Evolutionary conservation across 2,888 invertebrate species (phyloP).

Genomic region (Drosophila nr. perissopoda): DNA sequence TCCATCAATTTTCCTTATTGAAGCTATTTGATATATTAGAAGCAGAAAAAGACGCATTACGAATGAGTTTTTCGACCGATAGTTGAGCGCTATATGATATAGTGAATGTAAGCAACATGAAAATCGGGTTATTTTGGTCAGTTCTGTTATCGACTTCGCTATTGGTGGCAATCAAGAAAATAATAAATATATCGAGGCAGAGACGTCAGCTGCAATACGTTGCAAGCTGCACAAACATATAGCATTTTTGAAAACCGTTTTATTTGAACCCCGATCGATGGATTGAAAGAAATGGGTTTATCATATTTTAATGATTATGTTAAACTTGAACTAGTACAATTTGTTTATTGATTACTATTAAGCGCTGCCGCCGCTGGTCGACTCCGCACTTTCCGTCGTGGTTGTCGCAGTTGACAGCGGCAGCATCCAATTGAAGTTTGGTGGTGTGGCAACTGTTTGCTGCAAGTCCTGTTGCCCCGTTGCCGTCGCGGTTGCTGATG

Average conservation of each 20-base stretch:
- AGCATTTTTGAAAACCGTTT: background rate
- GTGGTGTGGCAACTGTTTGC: slow-evolving; percentile 19
- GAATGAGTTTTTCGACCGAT: background rate
- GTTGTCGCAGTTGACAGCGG: slow-evolving; percentile 30
- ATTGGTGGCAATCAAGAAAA: background rate
- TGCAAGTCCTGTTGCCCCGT: slow-evolving; percentile 36
- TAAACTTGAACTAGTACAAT: slow-evolving; percentile 62
- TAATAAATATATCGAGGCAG: background rate
- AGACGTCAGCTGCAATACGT: background rate
- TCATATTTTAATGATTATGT: slow-evolving; percentile 35
- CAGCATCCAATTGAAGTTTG: slow-evolving; percentile 60
- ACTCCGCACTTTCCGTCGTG: slow-evolving; percentile 1
- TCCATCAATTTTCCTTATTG: background rate
- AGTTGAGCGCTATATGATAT: background rate
- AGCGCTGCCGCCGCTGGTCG: slow-evolving; percentile 26
- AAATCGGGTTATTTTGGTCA: no score
- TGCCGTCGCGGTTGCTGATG: slow-evolving; percentile 24
- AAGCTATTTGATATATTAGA: background rate
- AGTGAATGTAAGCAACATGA: background rate
- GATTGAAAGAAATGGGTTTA: background rate
- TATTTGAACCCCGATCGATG: background rate
- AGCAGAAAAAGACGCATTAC: no score
- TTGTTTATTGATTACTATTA: slow-evolving; percentile 44
- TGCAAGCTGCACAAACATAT: no score
- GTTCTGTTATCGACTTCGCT: background rate